Conservation (phyloP, 2,113 vertebrate species). For the Xyrauchen texanus region DNA sequence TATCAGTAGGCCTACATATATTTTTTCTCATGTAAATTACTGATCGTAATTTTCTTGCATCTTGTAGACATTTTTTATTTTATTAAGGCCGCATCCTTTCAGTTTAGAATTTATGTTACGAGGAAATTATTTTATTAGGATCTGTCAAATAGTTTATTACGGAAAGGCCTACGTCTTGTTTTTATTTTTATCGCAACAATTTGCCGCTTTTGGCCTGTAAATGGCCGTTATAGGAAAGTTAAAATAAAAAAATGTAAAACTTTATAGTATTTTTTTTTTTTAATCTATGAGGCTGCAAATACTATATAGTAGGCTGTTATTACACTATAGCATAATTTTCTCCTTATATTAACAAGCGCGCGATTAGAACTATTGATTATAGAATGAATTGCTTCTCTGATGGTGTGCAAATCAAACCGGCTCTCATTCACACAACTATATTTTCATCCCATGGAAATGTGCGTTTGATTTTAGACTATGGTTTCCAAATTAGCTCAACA, state of each 20-base stretch:
- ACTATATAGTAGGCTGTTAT: too few relatives aligned
- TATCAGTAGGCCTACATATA: neutral
- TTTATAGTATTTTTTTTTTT: too few relatives aligned
- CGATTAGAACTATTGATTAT: neutral
- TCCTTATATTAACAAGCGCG: neutral
- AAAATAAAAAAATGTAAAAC: neutral
- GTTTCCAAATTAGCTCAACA: neutral
- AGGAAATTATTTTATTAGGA: neutral
- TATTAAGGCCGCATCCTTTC: neutral
- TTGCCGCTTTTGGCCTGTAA: neutral
- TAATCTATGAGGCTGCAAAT: too few relatives aligned
- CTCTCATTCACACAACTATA: neutral
- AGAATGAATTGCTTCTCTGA: neutral
- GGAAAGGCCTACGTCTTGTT: neutral
- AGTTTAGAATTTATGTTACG: neutral
- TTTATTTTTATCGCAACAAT: neutral
- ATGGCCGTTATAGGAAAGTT: neutral
- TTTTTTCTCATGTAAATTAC: neutral
- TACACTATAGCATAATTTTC: too few relatives aligned
- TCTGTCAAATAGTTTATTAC: neutral
- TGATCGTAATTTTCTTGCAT: neutral
- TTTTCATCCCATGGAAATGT: neutral
- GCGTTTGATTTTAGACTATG: neutral
- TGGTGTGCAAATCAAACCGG: neutral
- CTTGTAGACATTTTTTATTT: neutral